These are phyloP conservation scores for Scaptomyza flava DNA, from an alignment of 2,888 invertebrate genomes.

Conservation along the genomic window DNA sequence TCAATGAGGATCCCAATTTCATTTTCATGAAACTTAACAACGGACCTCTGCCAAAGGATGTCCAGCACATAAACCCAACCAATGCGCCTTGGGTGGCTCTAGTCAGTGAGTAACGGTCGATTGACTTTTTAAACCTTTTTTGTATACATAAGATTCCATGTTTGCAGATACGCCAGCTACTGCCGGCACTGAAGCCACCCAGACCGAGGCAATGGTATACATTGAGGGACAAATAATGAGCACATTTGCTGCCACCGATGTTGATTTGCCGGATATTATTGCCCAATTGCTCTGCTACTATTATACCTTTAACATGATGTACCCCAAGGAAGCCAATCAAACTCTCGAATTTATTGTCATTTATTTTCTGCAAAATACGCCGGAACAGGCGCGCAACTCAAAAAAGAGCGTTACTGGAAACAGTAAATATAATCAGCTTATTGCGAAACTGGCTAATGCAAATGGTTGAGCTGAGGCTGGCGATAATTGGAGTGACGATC, in stretches of 20 bases:
- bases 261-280: slow-evolving; percentile 66
- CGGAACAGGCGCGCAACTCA: slow-evolving; percentile 65
- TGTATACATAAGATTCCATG: neutral
- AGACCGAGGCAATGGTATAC: slow-evolving; percentile 68
- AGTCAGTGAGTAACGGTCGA: slow-evolving; percentile 65
- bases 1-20: slow-evolving; percentile 71
- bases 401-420: slow-evolving; percentile 65
- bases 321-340: slow-evolving; percentile 79
- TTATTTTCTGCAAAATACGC: slow-evolving; percentile 68
- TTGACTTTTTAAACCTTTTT: neutral
- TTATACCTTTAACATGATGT: slow-evolving; percentile 79
- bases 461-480: slow-evolving; percentile 58
- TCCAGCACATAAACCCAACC: slow-evolving; percentile 66
- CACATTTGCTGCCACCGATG: slow-evolving; percentile 62
- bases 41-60: slow-evolving; percentile 57
- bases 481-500: slow-evolving; percentile 16
- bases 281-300: slow-evolving; percentile 75
- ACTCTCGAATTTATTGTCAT: slow-evolving; percentile 77
- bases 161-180: slow-evolving; percentile 39
- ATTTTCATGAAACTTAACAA: slow-evolving; percentile 69
- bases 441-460: slow-evolving; percentile 70
- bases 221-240: slow-evolving; percentile 72
- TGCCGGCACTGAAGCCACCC: slow-evolving; percentile 33
- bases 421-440: slow-evolving; percentile 69
- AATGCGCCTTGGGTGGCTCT: slow-evolving; percentile 74